Base-by-base conservation (phyloP, 2,113 vertebrate genomes). In the Scomber colias region DNA sequence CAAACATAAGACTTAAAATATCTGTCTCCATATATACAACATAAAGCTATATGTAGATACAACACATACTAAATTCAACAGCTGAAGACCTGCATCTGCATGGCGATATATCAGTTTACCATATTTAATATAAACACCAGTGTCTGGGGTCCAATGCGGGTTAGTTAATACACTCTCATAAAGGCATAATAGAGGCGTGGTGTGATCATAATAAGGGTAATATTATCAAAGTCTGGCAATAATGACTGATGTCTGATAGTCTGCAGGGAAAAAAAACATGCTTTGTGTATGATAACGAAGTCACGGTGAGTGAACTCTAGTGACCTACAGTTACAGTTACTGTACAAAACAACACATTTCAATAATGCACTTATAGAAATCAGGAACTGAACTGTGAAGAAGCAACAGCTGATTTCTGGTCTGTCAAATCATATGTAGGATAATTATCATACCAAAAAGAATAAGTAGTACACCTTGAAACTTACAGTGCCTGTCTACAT, bases 131-230 rank as follows among this genome's bases (percentile, higher is more conserved):
- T 83, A 82, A 90, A 89, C 82, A 92, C 55, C 44, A 35, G 30
- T 79, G 72, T 71, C 75, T 74, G 60, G 12, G 15, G 14, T 72
- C 55, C 50, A 67, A 88, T 81, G 31, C 8, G 74, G 84, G 83
- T 30, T 57, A 51, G 30, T 82, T 86, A 89, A 87, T 85, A 86
- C 66, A 77, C 80, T 80, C 40, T 45, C 35, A 76, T 87, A 67
- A 71, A 75, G 84, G 84, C 86, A 92, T 45, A 93, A 93, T 81
- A 91, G 63, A 84, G 84, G 79, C 45, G 24, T 69, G 67, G 40
- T 67, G 59, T 59, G 66, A 48, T 76, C 65, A 87, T 27, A 89
- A 82, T 88, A 89, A 17, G 64, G 83, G 83, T 21, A 16, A 74
- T 73, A 67, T 70, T 50, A 78, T 81, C 82, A 62, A 64, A 76